Evolutionary conservation across 2,888 invertebrate species (phyloP).

Genomic region (Pristionchus fissidentatus): DNA sequence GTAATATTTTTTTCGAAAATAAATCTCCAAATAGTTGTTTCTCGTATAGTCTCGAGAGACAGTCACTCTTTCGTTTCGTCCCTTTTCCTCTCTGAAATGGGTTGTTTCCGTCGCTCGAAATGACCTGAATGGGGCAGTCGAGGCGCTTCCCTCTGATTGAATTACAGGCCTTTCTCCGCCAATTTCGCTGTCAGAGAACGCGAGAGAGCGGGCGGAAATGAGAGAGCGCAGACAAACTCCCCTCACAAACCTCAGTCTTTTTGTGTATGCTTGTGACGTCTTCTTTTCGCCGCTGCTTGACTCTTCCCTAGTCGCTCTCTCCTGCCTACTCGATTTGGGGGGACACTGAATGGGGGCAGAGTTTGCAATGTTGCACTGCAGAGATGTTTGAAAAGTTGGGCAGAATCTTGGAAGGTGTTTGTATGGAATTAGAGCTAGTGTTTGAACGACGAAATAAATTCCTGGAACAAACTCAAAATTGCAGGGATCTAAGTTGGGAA

Average conservation of each 20-base stretch:
- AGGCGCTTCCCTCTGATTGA: conserved; percentile 29
- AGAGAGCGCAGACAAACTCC: not conserved
- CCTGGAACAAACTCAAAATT: not conserved
- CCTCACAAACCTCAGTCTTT: no score
- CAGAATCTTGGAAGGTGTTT: not conserved
- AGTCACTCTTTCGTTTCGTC: no score
- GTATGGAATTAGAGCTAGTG: no score
- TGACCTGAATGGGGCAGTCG: conserved; percentile 20
- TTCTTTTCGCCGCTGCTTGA: not conserved
- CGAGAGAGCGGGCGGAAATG: not conserved
- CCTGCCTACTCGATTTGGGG: not conserved
- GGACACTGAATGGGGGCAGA: not conserved
- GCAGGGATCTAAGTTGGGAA: not conserved
- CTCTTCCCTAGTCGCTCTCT: not conserved
- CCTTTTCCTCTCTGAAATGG: not conserved
- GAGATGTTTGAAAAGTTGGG: not conserved
- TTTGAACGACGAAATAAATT: not conserved
- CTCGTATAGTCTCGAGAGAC: no score
- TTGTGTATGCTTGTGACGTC: conserved; percentile 5
- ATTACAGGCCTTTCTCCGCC: not conserved
- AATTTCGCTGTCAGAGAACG: not conserved
- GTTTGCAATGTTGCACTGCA: conserved; percentile 1
- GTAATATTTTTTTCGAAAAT: no score
- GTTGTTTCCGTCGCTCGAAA: conserved; percentile 30
- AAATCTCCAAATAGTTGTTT: no score